These are phyloP conservation scores for Zhuqinia jingwanae DNA, from an alignment of 2,888 invertebrate genomes.

Conservation along the genomic window DNA sequence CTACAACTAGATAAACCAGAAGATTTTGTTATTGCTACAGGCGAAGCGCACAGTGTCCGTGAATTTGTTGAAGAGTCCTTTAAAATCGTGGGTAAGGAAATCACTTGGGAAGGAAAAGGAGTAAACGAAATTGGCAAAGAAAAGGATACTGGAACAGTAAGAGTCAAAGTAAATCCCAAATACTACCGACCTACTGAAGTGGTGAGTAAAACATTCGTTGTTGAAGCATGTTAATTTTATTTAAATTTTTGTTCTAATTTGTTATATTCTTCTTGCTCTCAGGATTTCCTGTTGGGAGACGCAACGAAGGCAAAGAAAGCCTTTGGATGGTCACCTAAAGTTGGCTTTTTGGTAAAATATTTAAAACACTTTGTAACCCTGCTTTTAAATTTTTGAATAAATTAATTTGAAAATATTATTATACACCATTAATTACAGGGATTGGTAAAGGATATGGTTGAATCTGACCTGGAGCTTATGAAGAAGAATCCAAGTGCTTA, in stretches of 20 bases:
- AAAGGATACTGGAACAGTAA: conserved; percentile 86
- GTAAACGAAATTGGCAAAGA: conserved; percentile 90
- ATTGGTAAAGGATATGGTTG: conserved; percentile 97
- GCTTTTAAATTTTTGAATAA: conserved; percentile 17
- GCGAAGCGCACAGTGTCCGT: conserved; percentile 95
- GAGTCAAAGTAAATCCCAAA: conserved; percentile 94
- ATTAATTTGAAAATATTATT: background rate
- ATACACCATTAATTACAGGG: conserved; percentile 83
- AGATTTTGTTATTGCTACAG: conserved; percentile 98
- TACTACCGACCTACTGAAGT: conserved; percentile 99
- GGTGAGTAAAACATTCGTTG: conserved; percentile 83
- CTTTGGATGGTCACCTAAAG: conserved; percentile 94
- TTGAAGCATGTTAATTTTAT: background rate
- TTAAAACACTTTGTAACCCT: conserved; percentile 7
- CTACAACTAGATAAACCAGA: conserved; percentile 94
- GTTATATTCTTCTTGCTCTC: conserved; percentile 67
- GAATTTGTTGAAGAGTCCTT: conserved; percentile 98
- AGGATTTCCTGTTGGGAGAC: conserved; percentile 96
- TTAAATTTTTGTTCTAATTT: background rate
- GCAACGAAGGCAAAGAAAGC: conserved; percentile 93
- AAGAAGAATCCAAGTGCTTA: conserved; percentile 93
- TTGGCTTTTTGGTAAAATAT: conserved; percentile 85
- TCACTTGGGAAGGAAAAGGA: conserved; percentile 94
- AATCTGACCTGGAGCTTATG: conserved; percentile 95
- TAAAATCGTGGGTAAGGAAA: conserved; percentile 88